A percentile compares a stretch with the other conserved stretches of the same genome.
Conservation (phyloP, 1,140 invertebrate species). For the Condylostylus longicornis region DNA sequence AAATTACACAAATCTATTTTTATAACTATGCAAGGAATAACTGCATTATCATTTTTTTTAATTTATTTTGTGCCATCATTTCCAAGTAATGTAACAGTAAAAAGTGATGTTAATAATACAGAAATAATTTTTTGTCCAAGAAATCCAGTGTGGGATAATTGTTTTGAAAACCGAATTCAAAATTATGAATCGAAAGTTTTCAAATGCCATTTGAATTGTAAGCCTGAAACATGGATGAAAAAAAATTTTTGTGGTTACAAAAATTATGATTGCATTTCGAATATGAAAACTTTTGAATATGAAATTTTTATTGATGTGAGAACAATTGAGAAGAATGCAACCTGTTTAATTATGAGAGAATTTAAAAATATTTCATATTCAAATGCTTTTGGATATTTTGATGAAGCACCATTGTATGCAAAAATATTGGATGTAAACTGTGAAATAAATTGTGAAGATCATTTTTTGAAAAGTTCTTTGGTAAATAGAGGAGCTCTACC, state of each 20-base stretch:
- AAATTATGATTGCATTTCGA: slow-evolving; percentile 6
- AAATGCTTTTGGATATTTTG: slow-evolving; percentile 16
- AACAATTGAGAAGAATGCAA: neutral
- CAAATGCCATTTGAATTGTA: slow-evolving; percentile 17
- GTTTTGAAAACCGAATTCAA: slow-evolving; percentile 17
- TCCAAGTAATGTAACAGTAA: slow-evolving; percentile 36
- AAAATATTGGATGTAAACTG: slow-evolving; percentile 38
- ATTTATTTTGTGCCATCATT: slow-evolving; percentile 52
- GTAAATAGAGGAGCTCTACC: slow-evolving; percentile 20
- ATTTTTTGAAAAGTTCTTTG: slow-evolving; percentile 22
- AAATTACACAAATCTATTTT: slow-evolving; percentile 60
- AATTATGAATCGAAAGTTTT: slow-evolving; percentile 15
- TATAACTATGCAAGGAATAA: slow-evolving; percentile 50
- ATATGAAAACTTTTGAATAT: too few relatives aligned
- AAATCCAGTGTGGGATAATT: slow-evolving; percentile 15
- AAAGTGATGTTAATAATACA: too few relatives aligned
- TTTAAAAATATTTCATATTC: slow-evolving; percentile 13
- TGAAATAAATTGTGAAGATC: slow-evolving; percentile 36
- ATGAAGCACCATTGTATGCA: slow-evolving; percentile 19
- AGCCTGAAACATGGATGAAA: slow-evolving; percentile 17
- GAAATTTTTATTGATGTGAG: neutral
- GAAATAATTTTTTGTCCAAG: slow-evolving; percentile 35
- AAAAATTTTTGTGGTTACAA: slow-evolving; percentile 13
- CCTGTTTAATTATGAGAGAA: slow-evolving; percentile 20
- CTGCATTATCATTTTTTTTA: slow-evolving; percentile 47